Conservation (phyloP, 2,888 invertebrate species). For the Hypsopygia costalis region DNA sequence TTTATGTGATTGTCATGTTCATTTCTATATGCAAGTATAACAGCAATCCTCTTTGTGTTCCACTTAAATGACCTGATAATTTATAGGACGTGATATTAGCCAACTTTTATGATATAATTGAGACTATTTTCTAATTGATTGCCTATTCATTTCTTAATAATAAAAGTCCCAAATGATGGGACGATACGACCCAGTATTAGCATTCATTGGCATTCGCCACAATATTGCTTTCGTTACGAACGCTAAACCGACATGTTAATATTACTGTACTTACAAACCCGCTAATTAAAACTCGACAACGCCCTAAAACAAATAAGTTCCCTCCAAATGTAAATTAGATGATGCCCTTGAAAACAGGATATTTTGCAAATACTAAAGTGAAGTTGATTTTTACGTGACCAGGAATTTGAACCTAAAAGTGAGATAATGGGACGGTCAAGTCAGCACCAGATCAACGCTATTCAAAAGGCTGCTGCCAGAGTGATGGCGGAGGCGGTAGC, state of each 20-base stretch:
- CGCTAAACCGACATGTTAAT: slow-evolving; percentile 22
- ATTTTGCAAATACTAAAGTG: neutral
- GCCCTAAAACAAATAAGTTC: neutral
- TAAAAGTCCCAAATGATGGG: no score
- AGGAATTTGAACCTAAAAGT: no score
- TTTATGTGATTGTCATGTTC: slow-evolving; percentile 24
- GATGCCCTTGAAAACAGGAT: neutral
- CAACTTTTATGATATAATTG: no score
- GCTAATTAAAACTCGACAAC: slow-evolving; percentile 18
- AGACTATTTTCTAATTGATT: no score
- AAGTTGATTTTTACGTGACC: no score
- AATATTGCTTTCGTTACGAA: slow-evolving; percentile 31
- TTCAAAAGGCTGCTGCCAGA: slow-evolving; percentile 57
- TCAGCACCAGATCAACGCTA: slow-evolving; percentile 24
- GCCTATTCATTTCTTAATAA: no score
- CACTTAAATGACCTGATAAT: no score
- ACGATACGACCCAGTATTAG: no score
- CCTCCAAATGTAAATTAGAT: neutral
- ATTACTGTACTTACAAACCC: slow-evolving; percentile 27
- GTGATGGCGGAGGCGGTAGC: slow-evolving; percentile 56
- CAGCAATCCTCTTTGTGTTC: neutral
- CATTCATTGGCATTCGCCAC: slow-evolving; percentile 1
- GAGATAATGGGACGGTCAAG: slow-evolving; percentile 3
- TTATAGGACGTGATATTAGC: no score
- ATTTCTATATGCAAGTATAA: slow-evolving; percentile 13